These are phyloP conservation scores for Goniozus legneri DNA, from an alignment of 1,140 invertebrate species.

Conservation along the genomic window DNA sequence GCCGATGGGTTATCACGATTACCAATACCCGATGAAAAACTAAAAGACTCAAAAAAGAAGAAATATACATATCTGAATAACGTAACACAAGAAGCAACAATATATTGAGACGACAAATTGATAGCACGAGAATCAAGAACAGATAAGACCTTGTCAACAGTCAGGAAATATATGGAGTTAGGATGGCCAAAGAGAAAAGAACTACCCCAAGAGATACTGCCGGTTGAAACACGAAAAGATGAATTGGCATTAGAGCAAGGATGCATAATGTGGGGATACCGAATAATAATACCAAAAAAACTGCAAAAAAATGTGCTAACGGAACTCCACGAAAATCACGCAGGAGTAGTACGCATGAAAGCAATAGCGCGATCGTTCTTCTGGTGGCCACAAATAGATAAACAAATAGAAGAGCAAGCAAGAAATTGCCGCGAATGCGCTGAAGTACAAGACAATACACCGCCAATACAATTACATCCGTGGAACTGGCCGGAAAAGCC, in stretches of 20 bases:
- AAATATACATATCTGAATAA: not conserved
- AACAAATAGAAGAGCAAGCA: constrained; percentile 16
- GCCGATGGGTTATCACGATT: not conserved
- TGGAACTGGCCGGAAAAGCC: constrained; percentile 27
- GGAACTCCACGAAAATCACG: constrained; percentile 33
- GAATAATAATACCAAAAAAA: constrained; percentile 26
- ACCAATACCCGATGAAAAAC: not conserved
- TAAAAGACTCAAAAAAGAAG: not conserved
- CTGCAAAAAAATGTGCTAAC: constrained; percentile 23
- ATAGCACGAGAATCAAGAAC: not conserved
- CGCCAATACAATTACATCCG: constrained; percentile 9
- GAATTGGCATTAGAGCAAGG: constrained; percentile 21
- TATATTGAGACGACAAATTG: not conserved
- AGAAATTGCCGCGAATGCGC: constrained; percentile 18
- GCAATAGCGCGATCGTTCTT: constrained; percentile 28
- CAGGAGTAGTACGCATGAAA: constrained; percentile 34
- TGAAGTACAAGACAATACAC: constrained; percentile 1
- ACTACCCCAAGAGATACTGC: not conserved
- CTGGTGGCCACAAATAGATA: constrained; percentile 24
- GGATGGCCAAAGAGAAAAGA: constrained; percentile 10
- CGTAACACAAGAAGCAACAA: not conserved
- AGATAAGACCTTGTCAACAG: not conserved
- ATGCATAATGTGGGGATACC: constrained; percentile 29
- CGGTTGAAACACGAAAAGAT: constrained; percentile 2
- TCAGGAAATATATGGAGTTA: not conserved